phyloP scores from a whole-genome alignment of 1,140 invertebrate species.

The Trachymyrmex septentrionalis region DNA sequence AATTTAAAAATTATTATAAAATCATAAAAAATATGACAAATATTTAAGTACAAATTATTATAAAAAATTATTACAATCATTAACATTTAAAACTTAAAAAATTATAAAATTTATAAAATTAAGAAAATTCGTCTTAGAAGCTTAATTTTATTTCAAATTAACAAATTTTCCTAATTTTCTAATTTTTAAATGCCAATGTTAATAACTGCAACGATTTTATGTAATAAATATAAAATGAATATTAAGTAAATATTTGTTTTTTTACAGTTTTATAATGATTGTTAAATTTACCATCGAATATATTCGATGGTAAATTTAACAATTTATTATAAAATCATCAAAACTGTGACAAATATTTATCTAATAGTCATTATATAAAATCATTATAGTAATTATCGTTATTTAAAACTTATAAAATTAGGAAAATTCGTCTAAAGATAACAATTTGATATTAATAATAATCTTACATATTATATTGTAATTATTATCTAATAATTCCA shows the following conservation, averaged over 20 bases:
- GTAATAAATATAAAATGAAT: too few species aligned
- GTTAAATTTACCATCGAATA: neutral
- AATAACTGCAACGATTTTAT: too few species aligned
- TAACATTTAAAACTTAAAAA: neutral
- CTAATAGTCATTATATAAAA: neutral
- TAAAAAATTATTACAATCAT: neutral
- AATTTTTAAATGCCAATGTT: too few species aligned
- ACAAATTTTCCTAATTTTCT: too few species aligned
- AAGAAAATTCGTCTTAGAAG: neutral
- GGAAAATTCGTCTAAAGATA: neutral
- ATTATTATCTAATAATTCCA: neutral
- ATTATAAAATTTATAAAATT: too few species aligned
- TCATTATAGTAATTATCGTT: neutral
- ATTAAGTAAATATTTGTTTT: too few species aligned
- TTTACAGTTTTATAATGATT: neutral
- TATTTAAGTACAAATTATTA: neutral
- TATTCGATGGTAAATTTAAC: neutral
- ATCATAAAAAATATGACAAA: conserved; percentile 5
- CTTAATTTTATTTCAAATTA: too few species aligned
- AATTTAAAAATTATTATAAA: conserved; percentile 22
- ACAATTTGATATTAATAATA: neutral
- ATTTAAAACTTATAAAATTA: too few species aligned
- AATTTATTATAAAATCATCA: conserved; percentile 8
- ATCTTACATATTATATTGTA: neutral
- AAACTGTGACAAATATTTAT: neutral